Percentiles rank a stretch among this genome's conserved stretches.
Conservation (phyloP, 2,113 vertebrate genomes). For the Xyrauchen texanus region DNA sequence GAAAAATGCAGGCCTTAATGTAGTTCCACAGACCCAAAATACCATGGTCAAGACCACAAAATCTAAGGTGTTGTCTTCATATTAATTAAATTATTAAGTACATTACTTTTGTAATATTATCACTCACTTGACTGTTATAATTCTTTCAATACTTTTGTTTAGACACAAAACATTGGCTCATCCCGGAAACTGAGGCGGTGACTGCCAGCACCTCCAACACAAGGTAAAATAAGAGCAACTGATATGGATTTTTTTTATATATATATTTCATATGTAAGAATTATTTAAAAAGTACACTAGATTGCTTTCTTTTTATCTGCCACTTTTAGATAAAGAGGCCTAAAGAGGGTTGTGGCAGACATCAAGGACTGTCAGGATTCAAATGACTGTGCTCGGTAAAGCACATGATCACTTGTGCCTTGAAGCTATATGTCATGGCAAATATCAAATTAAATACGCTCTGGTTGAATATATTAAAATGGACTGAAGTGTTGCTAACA, state of each 20-base stretch:
- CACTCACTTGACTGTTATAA: neutral
- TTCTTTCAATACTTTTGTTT: slow-evolving; percentile 46
- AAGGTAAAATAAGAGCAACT: slow-evolving; percentile 69
- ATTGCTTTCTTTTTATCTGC: neutral
- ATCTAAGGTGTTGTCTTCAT: slow-evolving; percentile 36
- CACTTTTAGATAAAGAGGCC: slow-evolving; percentile 44
- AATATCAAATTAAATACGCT: neutral
- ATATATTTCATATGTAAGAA: too few species aligned
- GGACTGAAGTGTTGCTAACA: neutral
- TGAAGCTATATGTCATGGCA: neutral
- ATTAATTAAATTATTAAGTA: too few species aligned
- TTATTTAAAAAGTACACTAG: too few species aligned
- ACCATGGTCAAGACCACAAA: slow-evolving; percentile 63
- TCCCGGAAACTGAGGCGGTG: slow-evolving; percentile 87
- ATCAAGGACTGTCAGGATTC: slow-evolving; percentile 25
- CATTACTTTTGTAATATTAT: neutral
- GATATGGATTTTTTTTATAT: neutral
- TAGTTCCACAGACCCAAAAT: slow-evolving; percentile 83
- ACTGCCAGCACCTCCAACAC: slow-evolving; percentile 85
- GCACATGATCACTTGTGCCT: slow-evolving; percentile 45
- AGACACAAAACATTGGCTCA: slow-evolving; percentile 87
- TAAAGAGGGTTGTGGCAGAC: slow-evolving; percentile 1
- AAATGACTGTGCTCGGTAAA: slow-evolving; percentile 3
- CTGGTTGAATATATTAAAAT: neutral
- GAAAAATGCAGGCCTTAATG: slow-evolving; percentile 90